These are phyloP conservation scores for Ridgeia piscesae DNA, from an alignment of 1,140 invertebrate genomes.

Conservation along the genomic window DNA sequence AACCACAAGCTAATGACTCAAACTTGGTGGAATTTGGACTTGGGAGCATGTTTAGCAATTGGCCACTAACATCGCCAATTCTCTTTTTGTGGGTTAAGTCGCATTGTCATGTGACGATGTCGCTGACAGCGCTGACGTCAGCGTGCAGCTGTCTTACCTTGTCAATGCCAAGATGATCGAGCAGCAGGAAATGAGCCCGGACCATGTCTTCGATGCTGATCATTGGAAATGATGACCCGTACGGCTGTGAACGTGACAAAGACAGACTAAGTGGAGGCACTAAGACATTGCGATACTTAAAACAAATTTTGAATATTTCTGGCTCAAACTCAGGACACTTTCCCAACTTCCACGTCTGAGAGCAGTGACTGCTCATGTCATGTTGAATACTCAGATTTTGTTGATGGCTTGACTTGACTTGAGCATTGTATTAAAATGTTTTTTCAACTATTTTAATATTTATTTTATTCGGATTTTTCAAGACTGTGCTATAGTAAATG, in stretches of 20 bases:
- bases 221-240: conserved; percentile 55
- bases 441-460: too few species aligned
- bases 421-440: too few species aligned
- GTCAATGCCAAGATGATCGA: conserved; percentile 55
- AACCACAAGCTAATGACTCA: background rate
- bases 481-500: too few species aligned
- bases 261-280: background rate
- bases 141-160: conserved; percentile 33
- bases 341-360: too few species aligned
- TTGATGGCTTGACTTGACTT: too few species aligned
- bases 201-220: conserved; percentile 55
- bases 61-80: background rate
- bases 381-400: too few species aligned
- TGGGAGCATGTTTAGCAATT: background rate
- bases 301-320: too few species aligned
- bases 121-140: background rate
- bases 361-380: too few species aligned
- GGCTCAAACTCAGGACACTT: too few species aligned
- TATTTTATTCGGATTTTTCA: too few species aligned
- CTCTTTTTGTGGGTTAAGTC: background rate
- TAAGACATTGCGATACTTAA: too few species aligned
- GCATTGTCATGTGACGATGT: background rate
- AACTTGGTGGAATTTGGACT: background rate
- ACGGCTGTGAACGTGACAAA: conserved; percentile 39
- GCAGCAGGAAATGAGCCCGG: conserved; percentile 48